A percentile compares a stretch with the other conserved stretches of the same genome.
Evolutionary conservation across 1,140 invertebrate species (phyloP).

Genomic region (Cardiocondyla obscurior): DNA sequence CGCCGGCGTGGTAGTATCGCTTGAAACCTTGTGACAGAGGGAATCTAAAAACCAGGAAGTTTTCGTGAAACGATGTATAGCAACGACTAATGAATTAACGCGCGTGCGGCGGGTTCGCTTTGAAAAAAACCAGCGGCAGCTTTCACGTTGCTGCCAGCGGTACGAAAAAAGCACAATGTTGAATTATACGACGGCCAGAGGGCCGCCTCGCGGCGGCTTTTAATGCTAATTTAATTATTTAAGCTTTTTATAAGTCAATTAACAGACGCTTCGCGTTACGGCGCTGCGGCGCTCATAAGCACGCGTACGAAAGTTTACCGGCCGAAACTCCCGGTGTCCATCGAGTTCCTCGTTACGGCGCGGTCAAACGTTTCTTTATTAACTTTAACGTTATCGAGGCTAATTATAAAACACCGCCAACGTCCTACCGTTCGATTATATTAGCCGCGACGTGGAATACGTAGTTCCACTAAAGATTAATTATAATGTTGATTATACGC

Average conservation of each 20-base stretch:
- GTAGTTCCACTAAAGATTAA: background rate
- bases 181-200: conserved; percentile 68
- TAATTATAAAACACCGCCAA: conserved; percentile 13
- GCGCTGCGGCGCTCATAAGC: conserved; percentile 23
- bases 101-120: conserved; percentile 68
- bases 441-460: background rate
- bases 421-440: background rate
- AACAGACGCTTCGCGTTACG: conserved; percentile 60
- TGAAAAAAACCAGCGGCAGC: conserved; percentile 67
- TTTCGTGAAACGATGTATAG: conserved; percentile 69
- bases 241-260: conserved; percentile 74
- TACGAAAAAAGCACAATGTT: conserved; percentile 69
- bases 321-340: conserved; percentile 43
- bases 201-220: conserved; percentile 61
- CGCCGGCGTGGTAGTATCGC: conserved; percentile 53
- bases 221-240: conserved; percentile 75
- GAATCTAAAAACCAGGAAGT: conserved; percentile 71
- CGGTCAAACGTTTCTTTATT: conserved; percentile 5
- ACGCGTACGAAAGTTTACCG: conserved; percentile 44
- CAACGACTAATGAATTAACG: conserved; percentile 72
- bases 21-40: conserved; percentile 70
- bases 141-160: conserved; percentile 66
- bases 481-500: background rate
- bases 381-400: background rate
- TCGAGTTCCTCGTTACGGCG: background rate